These are phyloP conservation scores for Cheirogaleus medius DNA, from an alignment of 2,113 vertebrate species.

Conservation along the genomic window DNA sequence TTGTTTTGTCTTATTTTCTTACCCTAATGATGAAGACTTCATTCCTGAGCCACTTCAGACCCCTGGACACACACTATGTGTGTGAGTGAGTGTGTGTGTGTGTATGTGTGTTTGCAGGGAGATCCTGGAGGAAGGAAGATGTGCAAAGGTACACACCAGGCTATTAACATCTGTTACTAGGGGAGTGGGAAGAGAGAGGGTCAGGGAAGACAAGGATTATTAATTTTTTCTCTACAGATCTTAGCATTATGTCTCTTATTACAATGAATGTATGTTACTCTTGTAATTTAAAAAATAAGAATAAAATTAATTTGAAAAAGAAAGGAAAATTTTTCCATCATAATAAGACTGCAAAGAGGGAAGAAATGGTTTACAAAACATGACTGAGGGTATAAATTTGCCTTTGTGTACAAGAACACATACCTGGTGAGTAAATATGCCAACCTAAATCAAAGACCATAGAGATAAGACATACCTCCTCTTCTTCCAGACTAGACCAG, in stretches of 20 bases:
- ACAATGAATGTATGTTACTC: background rate
- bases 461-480: background rate
- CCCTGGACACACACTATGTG: background rate
- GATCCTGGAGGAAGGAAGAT: background rate
- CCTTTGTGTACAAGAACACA: background rate
- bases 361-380: background rate
- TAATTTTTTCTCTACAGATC: background rate
- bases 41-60: background rate
- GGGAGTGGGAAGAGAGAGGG: background rate
- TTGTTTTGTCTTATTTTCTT: background rate
- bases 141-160: too few species aligned
- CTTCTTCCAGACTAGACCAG: background rate
- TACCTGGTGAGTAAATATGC: background rate
- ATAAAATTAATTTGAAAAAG: conserved; percentile 2
- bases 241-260: background rate
- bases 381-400: background rate
- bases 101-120: background rate
- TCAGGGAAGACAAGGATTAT: background rate
- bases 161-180: background rate
- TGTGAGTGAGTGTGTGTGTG: too few species aligned
- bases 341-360: background rate
- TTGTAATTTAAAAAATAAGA: background rate
- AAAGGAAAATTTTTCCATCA: background rate
- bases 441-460: background rate
- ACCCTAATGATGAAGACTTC: background rate